Base-by-base conservation (phyloP, 1,140 invertebrate species). In the Drosophila aff. region DNA sequence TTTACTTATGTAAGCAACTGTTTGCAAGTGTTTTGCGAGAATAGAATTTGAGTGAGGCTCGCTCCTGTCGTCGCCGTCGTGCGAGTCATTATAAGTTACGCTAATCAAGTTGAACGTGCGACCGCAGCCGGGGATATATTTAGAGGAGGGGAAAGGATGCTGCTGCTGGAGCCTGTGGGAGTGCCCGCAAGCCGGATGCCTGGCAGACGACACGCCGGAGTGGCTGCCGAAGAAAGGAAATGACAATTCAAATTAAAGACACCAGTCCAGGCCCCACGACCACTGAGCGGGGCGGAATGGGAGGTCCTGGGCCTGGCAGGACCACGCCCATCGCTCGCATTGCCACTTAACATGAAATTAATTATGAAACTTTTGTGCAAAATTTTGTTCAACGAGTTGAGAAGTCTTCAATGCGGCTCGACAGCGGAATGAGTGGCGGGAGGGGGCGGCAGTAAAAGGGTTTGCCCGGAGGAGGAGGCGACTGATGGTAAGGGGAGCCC, bases 311-410 rank as follows among this genome's bases (percentile, higher is more conserved):
- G 8, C 13, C 66, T 23, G 66, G 58, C 60, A 46, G 50, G 64
- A 66, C 76, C 81, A 65, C 63, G 63, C 63, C 63, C 63, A 62
- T 41, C 80, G 69, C 66, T 81, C 75, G 69, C 85, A 90, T 82
- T 90, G 81, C 85, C 85, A 90, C 85, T 90, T 90, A 90, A 90
- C 85, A 90, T 90, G 85, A 90, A 90, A 90, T 90, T 90, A 90
- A 90, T 90, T 90, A 90, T 90, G 85, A 90, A 90, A 90, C 81
- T 90, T 89, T 89, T 90, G 85, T 90, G 82, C 82, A 90, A 82
- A 89, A 90, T 85, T 90, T 90, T 90, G 85, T 90, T 85, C 69
- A 90, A 90, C 85, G 85, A 90, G 85, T 90, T 90, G 79, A 49
- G 71, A 87, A 83, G 79, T 76, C 78, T 84, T 77, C 81, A 80